Conservation (phyloP, 2,113 vertebrate species). For the Rostratula benghalensis region DNA sequence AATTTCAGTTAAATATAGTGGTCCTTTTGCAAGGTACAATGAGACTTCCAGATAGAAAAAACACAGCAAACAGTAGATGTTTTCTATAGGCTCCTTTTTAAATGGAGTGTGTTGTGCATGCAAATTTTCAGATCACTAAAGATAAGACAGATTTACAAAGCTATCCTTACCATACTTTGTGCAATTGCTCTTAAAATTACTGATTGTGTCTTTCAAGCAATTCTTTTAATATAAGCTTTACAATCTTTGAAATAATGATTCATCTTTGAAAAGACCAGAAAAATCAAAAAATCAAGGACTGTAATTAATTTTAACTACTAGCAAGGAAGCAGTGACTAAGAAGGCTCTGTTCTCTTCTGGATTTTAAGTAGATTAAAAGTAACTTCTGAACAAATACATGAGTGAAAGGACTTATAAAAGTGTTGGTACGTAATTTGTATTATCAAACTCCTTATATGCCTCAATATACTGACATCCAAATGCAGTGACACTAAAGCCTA, state of each 20-base stretch:
- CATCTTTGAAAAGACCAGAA: background rate
- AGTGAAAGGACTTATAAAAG: background rate
- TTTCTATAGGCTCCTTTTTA: background rate
- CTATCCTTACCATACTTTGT: rapidly evolving
- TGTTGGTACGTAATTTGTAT: background rate
- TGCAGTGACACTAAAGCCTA: background rate
- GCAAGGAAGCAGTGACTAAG: background rate
- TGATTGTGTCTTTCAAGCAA: background rate
- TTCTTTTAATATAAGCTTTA: background rate
- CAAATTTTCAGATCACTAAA: background rate
- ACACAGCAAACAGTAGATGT: background rate
- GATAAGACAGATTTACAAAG: background rate
- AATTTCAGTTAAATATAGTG: background rate
- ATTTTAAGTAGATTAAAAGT: slow-evolving; percentile 17
- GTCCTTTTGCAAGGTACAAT: background rate
- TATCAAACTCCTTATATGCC: background rate
- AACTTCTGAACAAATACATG: background rate
- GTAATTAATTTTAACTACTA: background rate
- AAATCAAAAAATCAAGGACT: background rate
- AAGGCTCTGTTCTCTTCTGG: background rate
- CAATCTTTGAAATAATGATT: background rate
- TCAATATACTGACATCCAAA: background rate
- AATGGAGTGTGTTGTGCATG: background rate
- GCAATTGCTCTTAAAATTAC: background rate
- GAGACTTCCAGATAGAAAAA: background rate